A percentile compares a stretch with the other conserved stretches of the same genome.
Conservation (phyloP, 1,140 invertebrate species). For the Oryzaephilus surinamensis region DNA sequence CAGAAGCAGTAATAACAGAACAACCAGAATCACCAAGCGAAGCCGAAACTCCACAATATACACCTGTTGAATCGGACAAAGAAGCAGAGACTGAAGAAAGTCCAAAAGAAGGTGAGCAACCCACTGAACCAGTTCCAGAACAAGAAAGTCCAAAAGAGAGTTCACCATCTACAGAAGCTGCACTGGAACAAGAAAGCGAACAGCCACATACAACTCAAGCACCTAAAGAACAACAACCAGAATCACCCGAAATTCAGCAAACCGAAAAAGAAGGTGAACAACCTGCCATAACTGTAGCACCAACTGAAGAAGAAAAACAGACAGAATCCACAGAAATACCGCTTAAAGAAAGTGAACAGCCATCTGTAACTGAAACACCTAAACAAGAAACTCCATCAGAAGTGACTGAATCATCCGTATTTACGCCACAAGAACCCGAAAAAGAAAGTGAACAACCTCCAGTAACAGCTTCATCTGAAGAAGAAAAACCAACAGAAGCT, state of each 20-base stretch:
- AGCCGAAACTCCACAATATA: conserved; percentile 21
- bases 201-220: background rate
- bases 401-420: background rate
- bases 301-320: conserved; percentile 2
- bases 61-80: conserved; percentile 12
- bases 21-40: background rate
- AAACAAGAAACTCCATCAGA: background rate
- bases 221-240: conserved; percentile 22
- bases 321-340: conserved; percentile 4
- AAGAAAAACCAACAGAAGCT: conserved; percentile 8
- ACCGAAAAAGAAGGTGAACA: conserved; percentile 5
- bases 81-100: conserved; percentile 3
- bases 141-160: conserved; percentile 9
- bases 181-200: conserved; percentile 10
- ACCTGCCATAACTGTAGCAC: conserved; percentile 8
- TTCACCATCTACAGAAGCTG: conserved; percentile 5
- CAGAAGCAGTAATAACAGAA: conserved; percentile 18
- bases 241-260: conserved; percentile 9
- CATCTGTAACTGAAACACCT: conserved; percentile 10
- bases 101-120: conserved; percentile 11
- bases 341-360: conserved; percentile 3
- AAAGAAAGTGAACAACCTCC: conserved; percentile 10
- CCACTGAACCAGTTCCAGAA: conserved; percentile 4
- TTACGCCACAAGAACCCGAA: conserved; percentile 2
- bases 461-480: conserved; percentile 20